Evolutionary conservation across 2,113 vertebrate genomes (phyloP).

Genomic region (Columba livia): DNA sequence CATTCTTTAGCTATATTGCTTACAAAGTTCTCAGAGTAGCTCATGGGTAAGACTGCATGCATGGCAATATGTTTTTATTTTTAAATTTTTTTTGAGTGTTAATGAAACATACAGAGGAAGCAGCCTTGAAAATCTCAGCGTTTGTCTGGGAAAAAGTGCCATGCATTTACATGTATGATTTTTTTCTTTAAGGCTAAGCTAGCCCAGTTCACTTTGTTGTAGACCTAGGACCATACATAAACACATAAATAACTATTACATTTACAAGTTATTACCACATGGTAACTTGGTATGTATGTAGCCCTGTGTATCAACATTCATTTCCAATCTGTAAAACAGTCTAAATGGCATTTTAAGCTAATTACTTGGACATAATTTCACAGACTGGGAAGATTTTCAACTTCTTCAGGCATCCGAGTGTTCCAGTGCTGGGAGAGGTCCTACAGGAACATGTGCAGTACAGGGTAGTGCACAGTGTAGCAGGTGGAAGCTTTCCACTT

Average conservation of each 20-base stretch:
- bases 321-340: neutral
- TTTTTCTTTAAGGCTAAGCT: neutral
- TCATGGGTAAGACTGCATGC: neutral
- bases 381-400: neutral
- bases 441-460: neutral
- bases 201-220: neutral
- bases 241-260: neutral
- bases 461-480: neutral
- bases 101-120: neutral
- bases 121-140: neutral
- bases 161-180: neutral
- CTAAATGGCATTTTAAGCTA: neutral
- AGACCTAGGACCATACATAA: neutral
- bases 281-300: neutral
- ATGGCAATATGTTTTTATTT: neutral
- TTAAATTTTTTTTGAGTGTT: neutral
- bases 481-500: neutral
- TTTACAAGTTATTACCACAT: neutral
- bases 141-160: neutral
- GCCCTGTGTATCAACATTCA: neutral
- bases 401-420: neutral
- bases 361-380: neutral
- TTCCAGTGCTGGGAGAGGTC: neutral
- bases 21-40: neutral
- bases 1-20: neutral